These are phyloP conservation scores for Agriopis aurantiaria DNA, from an alignment of 2,888 invertebrate genomes.

Conservation along the genomic window DNA sequence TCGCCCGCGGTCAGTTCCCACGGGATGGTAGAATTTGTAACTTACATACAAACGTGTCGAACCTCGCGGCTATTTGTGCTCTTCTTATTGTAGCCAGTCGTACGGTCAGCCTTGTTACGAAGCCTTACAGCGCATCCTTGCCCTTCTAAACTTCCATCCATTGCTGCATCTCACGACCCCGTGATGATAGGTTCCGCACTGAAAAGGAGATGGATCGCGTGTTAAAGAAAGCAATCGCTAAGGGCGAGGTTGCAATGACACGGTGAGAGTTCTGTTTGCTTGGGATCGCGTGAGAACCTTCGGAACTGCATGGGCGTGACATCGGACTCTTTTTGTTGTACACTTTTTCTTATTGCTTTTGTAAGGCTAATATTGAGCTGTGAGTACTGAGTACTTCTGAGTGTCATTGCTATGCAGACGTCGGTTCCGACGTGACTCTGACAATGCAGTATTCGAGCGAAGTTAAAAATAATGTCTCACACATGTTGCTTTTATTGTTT, in stretches of 20 bases:
- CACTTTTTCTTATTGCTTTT: constrained; percentile 66
- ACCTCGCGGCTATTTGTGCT: constrained; percentile 68
- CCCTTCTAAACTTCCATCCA: constrained; percentile 50
- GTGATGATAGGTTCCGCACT: constrained; percentile 32
- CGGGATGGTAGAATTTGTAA: constrained; percentile 78
- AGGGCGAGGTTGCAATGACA: constrained; percentile 69
- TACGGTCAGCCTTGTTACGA: constrained; percentile 71
- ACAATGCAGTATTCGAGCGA: constrained; percentile 67
- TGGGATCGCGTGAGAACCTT: constrained; percentile 82
- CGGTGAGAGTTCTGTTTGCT: constrained; percentile 77
- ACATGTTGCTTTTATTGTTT: constrained; percentile 62
- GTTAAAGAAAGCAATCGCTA: constrained; percentile 60
- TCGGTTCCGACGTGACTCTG: constrained; percentile 76
- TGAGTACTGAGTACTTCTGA: constrained; percentile 68
- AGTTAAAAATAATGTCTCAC: constrained; percentile 56
- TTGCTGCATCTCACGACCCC: constrained; percentile 51
- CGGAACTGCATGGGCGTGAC: constrained; percentile 84
- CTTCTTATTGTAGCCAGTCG: constrained; percentile 69
- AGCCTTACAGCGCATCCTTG: constrained; percentile 70
- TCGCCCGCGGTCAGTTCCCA: constrained; percentile 79
- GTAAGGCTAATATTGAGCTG: constrained; percentile 72
- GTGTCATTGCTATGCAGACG: constrained; percentile 69
- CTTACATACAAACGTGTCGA: constrained; percentile 75
- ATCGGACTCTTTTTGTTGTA: constrained; percentile 76
- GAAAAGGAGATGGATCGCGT: constrained; percentile 54